Percentiles rank a stretch among this genome's conserved stretches.
Conservation (phyloP, 2,888 invertebrate species). For the Troides aeacus region DNA sequence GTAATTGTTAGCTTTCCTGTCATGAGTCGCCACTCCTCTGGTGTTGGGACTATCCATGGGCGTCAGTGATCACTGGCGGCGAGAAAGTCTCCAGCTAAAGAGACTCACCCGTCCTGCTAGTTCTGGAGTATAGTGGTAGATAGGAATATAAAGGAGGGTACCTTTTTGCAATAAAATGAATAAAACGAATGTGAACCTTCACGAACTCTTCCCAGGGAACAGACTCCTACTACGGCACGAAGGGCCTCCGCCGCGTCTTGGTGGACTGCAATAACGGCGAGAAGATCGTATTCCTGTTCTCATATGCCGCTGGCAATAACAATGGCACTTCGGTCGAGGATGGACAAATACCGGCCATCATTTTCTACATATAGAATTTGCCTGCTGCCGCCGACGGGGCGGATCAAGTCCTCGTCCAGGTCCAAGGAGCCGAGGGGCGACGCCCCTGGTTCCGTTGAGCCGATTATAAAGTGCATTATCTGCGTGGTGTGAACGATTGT, state of each 20-base stretch:
- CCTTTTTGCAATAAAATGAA: too few species aligned
- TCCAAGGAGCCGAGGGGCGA: neutral
- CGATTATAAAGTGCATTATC: neutral
- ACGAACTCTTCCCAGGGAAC: slow-evolving; percentile 81
- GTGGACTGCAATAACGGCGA: slow-evolving; percentile 88
- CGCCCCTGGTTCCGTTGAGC: neutral
- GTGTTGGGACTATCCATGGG: too few species aligned
- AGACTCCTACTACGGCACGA: slow-evolving; percentile 92
- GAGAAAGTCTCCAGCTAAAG: too few species aligned
- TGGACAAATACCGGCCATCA: slow-evolving; percentile 92
- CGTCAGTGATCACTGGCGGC: too few species aligned
- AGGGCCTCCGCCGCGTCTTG: slow-evolving; percentile 86
- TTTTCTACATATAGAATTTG: slow-evolving; percentile 84
- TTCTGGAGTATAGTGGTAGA: too few species aligned
- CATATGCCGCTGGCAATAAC: slow-evolving; percentile 91
- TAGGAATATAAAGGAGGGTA: too few species aligned
- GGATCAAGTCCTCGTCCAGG: slow-evolving; percentile 7
- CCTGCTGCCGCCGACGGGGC: slow-evolving; percentile 7
- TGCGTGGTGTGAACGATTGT: neutral
- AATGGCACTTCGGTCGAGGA: slow-evolving; percentile 92
- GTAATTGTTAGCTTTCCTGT: too few species aligned
- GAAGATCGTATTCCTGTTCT: slow-evolving; percentile 89
- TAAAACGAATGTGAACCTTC: too few species aligned
- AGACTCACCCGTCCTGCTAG: too few species aligned
- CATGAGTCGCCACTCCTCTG: too few species aligned